Conservation (phyloP, 2,888 invertebrate genomes). For the Meandrusa payeni region DNA sequence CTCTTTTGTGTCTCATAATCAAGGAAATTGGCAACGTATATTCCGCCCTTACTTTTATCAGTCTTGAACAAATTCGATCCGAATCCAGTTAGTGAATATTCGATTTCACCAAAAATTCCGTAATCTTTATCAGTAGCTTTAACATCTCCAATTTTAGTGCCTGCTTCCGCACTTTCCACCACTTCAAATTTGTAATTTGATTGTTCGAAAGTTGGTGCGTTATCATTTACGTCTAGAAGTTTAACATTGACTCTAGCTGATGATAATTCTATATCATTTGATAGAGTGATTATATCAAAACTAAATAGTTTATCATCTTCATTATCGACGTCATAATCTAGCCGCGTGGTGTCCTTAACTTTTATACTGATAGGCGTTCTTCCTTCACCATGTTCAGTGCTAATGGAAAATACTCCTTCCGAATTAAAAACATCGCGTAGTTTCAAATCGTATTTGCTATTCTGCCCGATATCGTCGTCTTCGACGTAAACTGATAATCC, state of each 20-base stretch:
- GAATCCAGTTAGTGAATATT: slow-evolving; percentile 88
- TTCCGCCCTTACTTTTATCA: slow-evolving; percentile 83
- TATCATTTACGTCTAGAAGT: slow-evolving; percentile 89
- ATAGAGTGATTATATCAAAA: slow-evolving; percentile 85
- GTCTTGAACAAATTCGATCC: slow-evolving; percentile 89
- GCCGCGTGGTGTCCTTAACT: slow-evolving; percentile 82
- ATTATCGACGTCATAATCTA: slow-evolving; percentile 87
- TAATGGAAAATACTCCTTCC: slow-evolving; percentile 82
- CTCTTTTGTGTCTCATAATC: slow-evolving; percentile 91
- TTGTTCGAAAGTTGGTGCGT: slow-evolving; percentile 85
- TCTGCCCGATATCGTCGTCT: slow-evolving; percentile 87
- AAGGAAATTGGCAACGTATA: slow-evolving; percentile 83
- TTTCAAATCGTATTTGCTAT: slow-evolving; percentile 84
- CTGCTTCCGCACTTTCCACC: slow-evolving; percentile 83
- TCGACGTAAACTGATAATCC: slow-evolving; percentile 87
- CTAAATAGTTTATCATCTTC: slow-evolving; percentile 79
- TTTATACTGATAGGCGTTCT: slow-evolving; percentile 87
- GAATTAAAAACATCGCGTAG: slow-evolving; percentile 82
- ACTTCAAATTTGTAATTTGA: slow-evolving; percentile 84
- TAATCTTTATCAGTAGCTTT: slow-evolving; percentile 87
- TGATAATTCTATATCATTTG: slow-evolving; percentile 78
- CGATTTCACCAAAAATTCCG: slow-evolving; percentile 85
- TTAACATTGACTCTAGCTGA: slow-evolving; percentile 82
- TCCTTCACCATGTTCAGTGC: slow-evolving; percentile 85
- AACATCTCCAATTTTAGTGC: slow-evolving; percentile 83